Percentiles rank a stretch among this genome's conserved stretches.
These are phyloP conservation scores for Ectropis crepuscularia DNA, from an alignment of 2,888 invertebrate genomes.

Conservation along the genomic window DNA sequence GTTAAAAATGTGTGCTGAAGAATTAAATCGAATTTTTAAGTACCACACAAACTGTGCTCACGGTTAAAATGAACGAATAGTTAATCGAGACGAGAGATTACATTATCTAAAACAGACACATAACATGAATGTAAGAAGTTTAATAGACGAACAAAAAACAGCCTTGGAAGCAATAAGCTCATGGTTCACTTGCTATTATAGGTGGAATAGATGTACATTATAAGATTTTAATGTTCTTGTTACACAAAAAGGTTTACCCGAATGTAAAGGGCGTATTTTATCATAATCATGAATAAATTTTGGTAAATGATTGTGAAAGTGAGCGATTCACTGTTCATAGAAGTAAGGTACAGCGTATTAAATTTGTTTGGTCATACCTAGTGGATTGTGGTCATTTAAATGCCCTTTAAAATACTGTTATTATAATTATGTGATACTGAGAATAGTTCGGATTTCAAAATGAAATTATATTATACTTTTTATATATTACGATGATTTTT, in stretches of 20 bases:
- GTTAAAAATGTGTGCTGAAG: conserved; percentile 78
- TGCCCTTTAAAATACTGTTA: too few species aligned
- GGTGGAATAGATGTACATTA: background rate
- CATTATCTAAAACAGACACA: conserved; percentile 64
- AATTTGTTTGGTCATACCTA: too few species aligned
- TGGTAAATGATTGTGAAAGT: too few species aligned
- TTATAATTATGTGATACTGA: too few species aligned
- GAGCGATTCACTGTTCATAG: too few species aligned
- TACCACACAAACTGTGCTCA: conserved; percentile 79
- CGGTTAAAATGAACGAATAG: conserved; percentile 57
- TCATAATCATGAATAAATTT: background rate
- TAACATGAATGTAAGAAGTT: conserved; percentile 30
- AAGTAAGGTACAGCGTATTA: too few species aligned
- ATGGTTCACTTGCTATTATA: conserved; percentile 7
- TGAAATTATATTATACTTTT: too few species aligned
- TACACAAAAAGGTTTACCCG: too few species aligned
- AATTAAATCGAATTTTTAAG: conserved; percentile 68
- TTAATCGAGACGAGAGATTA: conserved; percentile 72
- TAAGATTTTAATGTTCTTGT: too few species aligned
- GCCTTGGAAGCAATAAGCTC: conserved; percentile 14
- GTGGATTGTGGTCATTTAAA: too few species aligned
- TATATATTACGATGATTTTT: too few species aligned
- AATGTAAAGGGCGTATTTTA: background rate
- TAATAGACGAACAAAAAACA: conserved; percentile 21
- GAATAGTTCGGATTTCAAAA: too few species aligned